Evolutionary conservation across 2,797 vertebrate genomes (phyloP).

Genomic region (Crypturellus tataupa): DNA sequence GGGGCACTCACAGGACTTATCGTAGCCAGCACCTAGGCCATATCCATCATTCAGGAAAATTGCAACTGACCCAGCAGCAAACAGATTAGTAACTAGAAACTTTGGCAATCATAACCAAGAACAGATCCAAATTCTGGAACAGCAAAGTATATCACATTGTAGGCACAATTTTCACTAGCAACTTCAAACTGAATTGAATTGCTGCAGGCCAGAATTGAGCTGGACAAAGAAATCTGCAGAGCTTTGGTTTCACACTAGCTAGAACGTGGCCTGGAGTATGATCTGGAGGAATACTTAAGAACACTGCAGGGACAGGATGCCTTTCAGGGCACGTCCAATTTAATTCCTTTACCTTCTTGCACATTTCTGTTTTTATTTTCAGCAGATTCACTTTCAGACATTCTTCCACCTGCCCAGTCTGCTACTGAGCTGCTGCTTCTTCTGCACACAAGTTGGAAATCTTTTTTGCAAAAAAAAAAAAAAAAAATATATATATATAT

Average conservation of each 20-base stretch:
- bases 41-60: background rate
- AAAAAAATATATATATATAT: background rate
- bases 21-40: background rate
- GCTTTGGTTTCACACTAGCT: background rate
- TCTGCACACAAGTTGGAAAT: conserved; percentile 92
- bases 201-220: background rate
- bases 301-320: background rate
- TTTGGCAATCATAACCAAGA: background rate
- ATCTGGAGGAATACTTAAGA: background rate
- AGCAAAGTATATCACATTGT: background rate
- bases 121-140: background rate
- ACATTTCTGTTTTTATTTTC: conserved; percentile 91
- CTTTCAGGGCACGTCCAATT: background rate
- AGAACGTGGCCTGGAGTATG: background rate
- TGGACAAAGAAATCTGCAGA: background rate
- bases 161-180: background rate
- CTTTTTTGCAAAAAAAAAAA: conserved; percentile 75
- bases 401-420: conserved; percentile 97
- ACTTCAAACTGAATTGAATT: background rate
- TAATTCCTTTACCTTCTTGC: conserved; percentile 89
- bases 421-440: conserved; percentile 96
- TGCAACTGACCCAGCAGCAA: background rate
- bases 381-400: conserved; percentile 96
- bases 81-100: background rate
- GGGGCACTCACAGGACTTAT: background rate